Conservation (phyloP, 2,888 invertebrate genomes). For the Camptogramma bilineatum region DNA sequence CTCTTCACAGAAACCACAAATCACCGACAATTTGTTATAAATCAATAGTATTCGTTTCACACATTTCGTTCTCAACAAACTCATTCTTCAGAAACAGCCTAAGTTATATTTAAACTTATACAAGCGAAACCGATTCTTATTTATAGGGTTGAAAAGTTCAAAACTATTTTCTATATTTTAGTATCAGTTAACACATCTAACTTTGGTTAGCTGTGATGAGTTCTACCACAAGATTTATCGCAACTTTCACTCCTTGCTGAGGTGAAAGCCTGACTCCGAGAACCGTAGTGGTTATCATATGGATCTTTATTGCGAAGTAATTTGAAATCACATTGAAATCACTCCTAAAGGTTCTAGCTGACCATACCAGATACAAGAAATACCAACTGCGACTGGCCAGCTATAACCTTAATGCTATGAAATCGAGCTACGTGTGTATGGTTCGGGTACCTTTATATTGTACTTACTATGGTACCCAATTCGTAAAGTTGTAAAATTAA, state of each 20-base stretch:
- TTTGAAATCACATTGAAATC: not conserved
- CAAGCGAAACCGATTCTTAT: slow-evolving; percentile 8
- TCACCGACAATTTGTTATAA: slow-evolving; percentile 24
- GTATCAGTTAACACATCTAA: slow-evolving; percentile 36
- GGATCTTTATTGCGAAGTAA: slow-evolving; percentile 22
- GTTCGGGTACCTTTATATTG: no score
- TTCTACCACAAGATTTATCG: slow-evolving; percentile 41
- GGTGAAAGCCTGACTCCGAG: slow-evolving; percentile 54
- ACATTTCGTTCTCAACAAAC: slow-evolving; percentile 19
- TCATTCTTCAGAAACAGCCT: slow-evolving; percentile 9
- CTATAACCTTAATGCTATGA: no score
- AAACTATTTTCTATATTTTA: slow-evolving; percentile 7
- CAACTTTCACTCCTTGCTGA: slow-evolving; percentile 52
- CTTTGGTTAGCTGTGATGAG: slow-evolving; percentile 38
- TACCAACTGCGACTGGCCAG: no score
- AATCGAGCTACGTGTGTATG: no score
- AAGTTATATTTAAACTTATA: not conserved
- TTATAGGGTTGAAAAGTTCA: slow-evolving; percentile 1
- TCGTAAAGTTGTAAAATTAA: no score
- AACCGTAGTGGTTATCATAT: slow-evolving; percentile 34
- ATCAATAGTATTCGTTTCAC: slow-evolving; percentile 28
- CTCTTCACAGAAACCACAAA: slow-evolving; percentile 20
- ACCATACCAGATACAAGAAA: no score
- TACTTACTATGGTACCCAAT: no score
- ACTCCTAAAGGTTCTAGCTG: no score